phyloP scores from a whole-genome alignment of 2,797 vertebrate genomes.

The Alfaro cultratus region DNA sequence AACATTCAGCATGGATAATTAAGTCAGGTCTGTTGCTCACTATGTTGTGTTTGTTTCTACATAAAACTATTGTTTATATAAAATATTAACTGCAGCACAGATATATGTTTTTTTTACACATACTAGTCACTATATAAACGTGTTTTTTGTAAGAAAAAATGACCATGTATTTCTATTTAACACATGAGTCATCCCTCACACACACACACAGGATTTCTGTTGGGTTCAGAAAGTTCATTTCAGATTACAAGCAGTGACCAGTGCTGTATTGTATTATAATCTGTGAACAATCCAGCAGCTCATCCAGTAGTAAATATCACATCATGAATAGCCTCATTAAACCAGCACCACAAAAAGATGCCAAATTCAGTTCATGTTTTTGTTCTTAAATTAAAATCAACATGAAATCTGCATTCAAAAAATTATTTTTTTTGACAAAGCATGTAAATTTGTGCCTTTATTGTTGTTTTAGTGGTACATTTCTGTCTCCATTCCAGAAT shows the following conservation, averaged over 20 bases:
- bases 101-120: neutral
- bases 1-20: neutral
- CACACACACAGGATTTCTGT: neutral
- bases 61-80: neutral
- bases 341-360: neutral
- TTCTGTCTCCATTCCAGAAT: constrained; percentile 7
- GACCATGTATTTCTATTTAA: neutral
- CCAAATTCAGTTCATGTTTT: neutral
- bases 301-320: neutral
- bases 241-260: neutral
- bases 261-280: neutral
- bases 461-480: neutral
- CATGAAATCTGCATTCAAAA: neutral
- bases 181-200: neutral
- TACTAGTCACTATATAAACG: neutral
- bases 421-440: neutral
- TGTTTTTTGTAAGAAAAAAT: neutral
- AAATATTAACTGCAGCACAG: neutral
- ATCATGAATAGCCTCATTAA: neutral
- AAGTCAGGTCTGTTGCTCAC: neutral
- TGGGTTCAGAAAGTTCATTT: neutral
- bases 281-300: neutral
- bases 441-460: neutral
- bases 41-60: neutral
- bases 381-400: neutral